Evolutionary conservation across 37 sponge, comb jelly and placozoan species (phyloP).

Genomic region (Haliclona indistincta): DNA sequence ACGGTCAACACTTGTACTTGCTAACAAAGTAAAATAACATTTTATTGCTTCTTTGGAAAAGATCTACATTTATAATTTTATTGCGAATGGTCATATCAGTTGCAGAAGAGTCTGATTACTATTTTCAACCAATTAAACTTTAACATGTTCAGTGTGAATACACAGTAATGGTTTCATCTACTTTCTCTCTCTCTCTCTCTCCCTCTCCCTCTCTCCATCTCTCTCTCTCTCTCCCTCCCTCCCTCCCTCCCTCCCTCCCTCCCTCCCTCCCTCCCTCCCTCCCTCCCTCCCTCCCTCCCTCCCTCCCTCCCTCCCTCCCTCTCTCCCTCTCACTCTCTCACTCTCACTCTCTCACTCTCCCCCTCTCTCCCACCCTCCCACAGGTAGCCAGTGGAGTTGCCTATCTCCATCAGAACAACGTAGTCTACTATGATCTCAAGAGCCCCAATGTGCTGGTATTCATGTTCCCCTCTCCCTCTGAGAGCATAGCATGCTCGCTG

Average conservation of each 20-base stretch:
- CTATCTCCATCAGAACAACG: constrained; percentile 77
- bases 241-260: too few species aligned
- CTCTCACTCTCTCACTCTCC: too few species aligned
- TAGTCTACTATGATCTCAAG: constrained; percentile 91
- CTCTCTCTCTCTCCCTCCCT: not conserved
- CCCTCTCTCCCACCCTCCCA: too few species aligned
- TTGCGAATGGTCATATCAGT: too few species aligned
- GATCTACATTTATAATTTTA: not conserved
- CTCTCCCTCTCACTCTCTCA: too few species aligned
- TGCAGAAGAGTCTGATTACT: too few species aligned
- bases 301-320: constrained; percentile 1
- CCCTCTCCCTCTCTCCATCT: too few species aligned
- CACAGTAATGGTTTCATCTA: not conserved
- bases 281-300: not conserved
- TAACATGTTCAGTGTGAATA: not conserved
- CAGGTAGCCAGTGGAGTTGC: constrained; percentile 77
- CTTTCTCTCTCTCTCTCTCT: not conserved
- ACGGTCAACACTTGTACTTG: too few species aligned
- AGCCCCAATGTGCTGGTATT: constrained; percentile 86
- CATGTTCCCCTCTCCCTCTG: constrained; percentile 68
- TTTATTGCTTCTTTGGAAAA: not conserved
- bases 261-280: too few species aligned
- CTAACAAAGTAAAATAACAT: constrained; percentile 48
- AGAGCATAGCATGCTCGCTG: constrained; percentile 36
- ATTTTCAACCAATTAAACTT: too few species aligned